Evolutionary conservation across 1,140 invertebrate genomes (phyloP), one percentile per base, ranked within the genome.

Genomic region (Drosophila virilis): DNA sequence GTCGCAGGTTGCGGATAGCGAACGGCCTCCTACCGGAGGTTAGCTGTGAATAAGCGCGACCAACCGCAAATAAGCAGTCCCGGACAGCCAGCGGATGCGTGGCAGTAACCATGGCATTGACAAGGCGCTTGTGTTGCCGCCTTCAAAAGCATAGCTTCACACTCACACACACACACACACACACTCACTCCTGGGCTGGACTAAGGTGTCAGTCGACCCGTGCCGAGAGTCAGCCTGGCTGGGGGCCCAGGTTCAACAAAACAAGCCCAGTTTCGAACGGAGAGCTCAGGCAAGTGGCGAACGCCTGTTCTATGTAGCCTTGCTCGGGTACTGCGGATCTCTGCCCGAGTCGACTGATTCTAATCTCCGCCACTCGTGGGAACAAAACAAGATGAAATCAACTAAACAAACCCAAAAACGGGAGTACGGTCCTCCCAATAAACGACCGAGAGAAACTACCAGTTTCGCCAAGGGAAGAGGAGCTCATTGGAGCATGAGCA

Each of bases 1-100:
- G 52, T 64, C 59, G 51, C 68, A 64, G 67, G 59, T 70, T 70
- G 59, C 50, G 68, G 59, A 70, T 64, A 64, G 68, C 60, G 68
- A 64, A 55, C 10, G 59, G 33, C 68, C 68, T 35, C 33, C 3
- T 6, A 57, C 1, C 33, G n/a, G 60, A 57, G 60, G 68, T 71
- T 64, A 71, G 51, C 60, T 71, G 60, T 8, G 60, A 64, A 62
- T 62, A 70, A 70, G 59, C 50, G 40, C 8, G n/a, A 37, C 12
- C 6, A 13, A 6, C 33, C 9, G 52, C 42, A 13, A 66, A 66
- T 66, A 66, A 67, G 43, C 64, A 59, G 64, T 35, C 51, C 59
- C 68, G 51, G 59, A 62, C 64, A 66, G 42, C 32, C 64, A 67
- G 64, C 64, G 54, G 43, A 17, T 67, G 64, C 42, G 6, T 65